Evolutionary conservation across 2,797 vertebrate species (phyloP).

Genomic region (Sebastes variabilis): DNA sequence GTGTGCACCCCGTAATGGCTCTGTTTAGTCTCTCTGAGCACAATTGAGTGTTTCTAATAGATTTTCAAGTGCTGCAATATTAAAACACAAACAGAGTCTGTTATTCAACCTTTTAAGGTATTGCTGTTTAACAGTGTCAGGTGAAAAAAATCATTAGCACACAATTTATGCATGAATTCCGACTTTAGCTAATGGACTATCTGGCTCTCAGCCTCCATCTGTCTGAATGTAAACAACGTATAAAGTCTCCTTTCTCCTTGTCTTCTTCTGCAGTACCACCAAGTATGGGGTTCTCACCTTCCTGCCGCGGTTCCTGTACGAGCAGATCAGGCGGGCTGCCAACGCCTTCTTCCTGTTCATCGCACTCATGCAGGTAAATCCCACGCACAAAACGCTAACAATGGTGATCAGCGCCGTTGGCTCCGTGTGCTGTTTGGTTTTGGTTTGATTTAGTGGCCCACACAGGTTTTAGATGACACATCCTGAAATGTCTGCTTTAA

Average conservation of each 20-base stretch:
- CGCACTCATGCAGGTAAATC: constrained; percentile 97
- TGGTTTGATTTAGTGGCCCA: constrained; percentile 7
- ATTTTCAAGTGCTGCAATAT: constrained; percentile 52
- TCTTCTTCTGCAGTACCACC: constrained; percentile 87
- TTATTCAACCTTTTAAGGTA: constrained; percentile 33
- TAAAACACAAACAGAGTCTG: constrained; percentile 33
- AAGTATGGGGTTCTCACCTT: constrained; percentile 98
- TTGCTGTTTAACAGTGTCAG: not conserved
- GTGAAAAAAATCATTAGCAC: constrained; percentile 29
- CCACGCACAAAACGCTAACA: not conserved
- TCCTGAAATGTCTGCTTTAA: not conserved
- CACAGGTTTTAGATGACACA: constrained; percentile 2
- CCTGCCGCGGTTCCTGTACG: constrained; percentile 98
- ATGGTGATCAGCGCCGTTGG: not conserved
- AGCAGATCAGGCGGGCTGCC: constrained; percentile 98
- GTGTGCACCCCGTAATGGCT: constrained; percentile 40
- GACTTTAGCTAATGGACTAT: constrained; percentile 26
- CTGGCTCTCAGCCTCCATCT: not conserved
- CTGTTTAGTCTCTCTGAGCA: constrained; percentile 24
- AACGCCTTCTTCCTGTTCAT: constrained; percentile 99
- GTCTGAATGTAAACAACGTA: not conserved
- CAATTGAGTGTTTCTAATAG: constrained; percentile 46
- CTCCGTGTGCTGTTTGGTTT: constrained; percentile 11
- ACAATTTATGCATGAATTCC: constrained; percentile 31
- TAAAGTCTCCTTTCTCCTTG: not conserved